Evolutionary conservation across 1,140 invertebrate species (phyloP).

Genomic region (Calliopsis andreniformis): DNA sequence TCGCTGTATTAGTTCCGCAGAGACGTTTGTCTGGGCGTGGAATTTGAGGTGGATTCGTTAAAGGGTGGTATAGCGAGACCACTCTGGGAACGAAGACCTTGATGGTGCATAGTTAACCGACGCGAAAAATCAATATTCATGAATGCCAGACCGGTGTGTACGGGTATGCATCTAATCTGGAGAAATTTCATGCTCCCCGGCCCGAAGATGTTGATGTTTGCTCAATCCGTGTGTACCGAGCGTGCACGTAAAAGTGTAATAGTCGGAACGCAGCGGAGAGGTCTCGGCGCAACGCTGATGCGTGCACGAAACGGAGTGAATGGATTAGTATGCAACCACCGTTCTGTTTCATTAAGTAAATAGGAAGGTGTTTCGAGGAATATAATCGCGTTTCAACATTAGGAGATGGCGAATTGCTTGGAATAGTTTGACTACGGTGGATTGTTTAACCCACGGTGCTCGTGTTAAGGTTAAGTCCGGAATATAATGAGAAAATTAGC

Average conservation of each 20-base stretch:
- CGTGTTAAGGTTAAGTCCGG: background rate
- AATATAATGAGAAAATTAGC: background rate
- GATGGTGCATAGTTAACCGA: conserved; percentile 24
- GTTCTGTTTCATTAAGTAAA: conserved; percentile 24
- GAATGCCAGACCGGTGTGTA: conserved; percentile 18
- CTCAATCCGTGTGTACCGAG: conserved; percentile 9
- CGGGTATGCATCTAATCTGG: conserved; percentile 53
- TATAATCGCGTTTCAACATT: conserved; percentile 1
- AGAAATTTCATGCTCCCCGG: conserved; percentile 37
- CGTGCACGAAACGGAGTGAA: conserved; percentile 1
- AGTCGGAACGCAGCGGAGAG: background rate
- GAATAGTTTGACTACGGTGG: background rate
- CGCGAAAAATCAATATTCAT: conserved; percentile 69
- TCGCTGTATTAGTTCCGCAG: conserved; percentile 5
- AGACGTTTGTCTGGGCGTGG: background rate
- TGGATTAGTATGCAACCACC: conserved; percentile 3
- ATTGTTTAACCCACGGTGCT: background rate
- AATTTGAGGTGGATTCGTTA: conserved; percentile 21
- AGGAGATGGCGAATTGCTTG: conserved; percentile 8
- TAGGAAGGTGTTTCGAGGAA: conserved; percentile 5
- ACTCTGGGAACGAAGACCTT: conserved; percentile 4
- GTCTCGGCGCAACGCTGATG: background rate
- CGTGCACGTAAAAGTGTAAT: conserved; percentile 11
- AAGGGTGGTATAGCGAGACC: background rate
- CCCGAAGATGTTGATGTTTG: conserved; percentile 62